Evolutionary conservation across 2,113 vertebrate genomes (phyloP), one percentile per base, ranked within the genome.

Genomic region (Onychostoma macrolepis): DNA sequence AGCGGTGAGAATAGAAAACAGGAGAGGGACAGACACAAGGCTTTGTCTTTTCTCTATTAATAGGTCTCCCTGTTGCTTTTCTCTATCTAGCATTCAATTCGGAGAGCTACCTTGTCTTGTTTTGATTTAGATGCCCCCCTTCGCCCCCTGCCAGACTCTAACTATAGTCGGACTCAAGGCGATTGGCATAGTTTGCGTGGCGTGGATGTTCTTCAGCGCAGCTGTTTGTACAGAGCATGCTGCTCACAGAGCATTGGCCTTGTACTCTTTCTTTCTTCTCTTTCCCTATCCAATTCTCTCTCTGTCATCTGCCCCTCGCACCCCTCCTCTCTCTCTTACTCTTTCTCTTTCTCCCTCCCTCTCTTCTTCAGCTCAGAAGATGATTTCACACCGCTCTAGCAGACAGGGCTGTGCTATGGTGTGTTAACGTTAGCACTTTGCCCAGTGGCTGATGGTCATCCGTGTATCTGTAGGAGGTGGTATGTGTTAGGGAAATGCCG

Each of bases 221-320:
- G 96, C 98, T 97, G 97, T 97, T 97, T 99, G 97, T 97, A 89
- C 87, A 96, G 97, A 96, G 95, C 88, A 94, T 95, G 94, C 96
- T 94, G 96, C 95, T 95, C 95, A 94, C 95, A 84, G 69, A 92
- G 95, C 91, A 89, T 89, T 92, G 92, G 92, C 91, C 91, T 93
- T 89, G 92, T 83, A 26, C 90, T 89, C 41, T 45, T 89, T 88
- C 91, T 90, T 90, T 88, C 86, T 83, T 80, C 90, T 56, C 84
- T 85, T 86, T 85, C 76, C 83, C 80, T 80, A 41, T 79, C 79
- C 74, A 80, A 33, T 69, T 24, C 87, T 84, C 87, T 87, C 56
- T 45, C 78, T 89, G 53, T 86, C 86, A 69, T 85, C 67, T 78
- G 78, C 69, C 95, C 94, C 92, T 90, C 92, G 92, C 93, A 48